These are phyloP conservation scores for Callopanchax toddi DNA, from an alignment of 2,113 vertebrate genomes.

Conservation along the genomic window DNA sequence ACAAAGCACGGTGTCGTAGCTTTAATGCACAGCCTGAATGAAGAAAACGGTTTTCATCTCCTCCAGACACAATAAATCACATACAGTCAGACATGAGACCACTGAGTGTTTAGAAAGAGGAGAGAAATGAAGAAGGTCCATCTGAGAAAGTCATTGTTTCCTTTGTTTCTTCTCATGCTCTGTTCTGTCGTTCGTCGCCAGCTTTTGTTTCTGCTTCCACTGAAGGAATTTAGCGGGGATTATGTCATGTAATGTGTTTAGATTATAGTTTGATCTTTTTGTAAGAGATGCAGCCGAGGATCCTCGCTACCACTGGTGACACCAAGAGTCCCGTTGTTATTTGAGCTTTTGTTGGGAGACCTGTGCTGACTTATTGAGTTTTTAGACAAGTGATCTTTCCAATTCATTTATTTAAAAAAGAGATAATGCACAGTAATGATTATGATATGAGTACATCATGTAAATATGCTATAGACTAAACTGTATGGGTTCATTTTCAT, in stretches of 20 bases:
- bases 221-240: neutral
- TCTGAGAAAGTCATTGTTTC: constrained; percentile 55
- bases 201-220: constrained; percentile 10
- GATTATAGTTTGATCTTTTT: too few relatives aligned
- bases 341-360: too few relatives aligned
- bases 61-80: constrained; percentile 31
- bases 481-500: too few relatives aligned
- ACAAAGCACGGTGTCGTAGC: constrained; percentile 8
- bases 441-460: too few relatives aligned
- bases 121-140: constrained; percentile 29
- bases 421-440: too few relatives aligned
- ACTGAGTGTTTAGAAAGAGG: constrained; percentile 47
- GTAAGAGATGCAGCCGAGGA: neutral
- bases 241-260: neutral
- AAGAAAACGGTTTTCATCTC: constrained; percentile 5
- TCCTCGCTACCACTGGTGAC: too few relatives aligned
- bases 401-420: too few relatives aligned
- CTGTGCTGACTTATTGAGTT: too few relatives aligned
- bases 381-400: too few relatives aligned
- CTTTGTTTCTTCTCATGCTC: constrained; percentile 12
- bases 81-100: constrained; percentile 6
- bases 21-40: neutral
- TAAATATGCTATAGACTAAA: too few relatives aligned
- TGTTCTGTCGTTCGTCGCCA: constrained; percentile 4
- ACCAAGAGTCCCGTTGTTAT: too few relatives aligned